Conservation (phyloP, 2,797 vertebrate species). For the Anableps anableps region DNA sequence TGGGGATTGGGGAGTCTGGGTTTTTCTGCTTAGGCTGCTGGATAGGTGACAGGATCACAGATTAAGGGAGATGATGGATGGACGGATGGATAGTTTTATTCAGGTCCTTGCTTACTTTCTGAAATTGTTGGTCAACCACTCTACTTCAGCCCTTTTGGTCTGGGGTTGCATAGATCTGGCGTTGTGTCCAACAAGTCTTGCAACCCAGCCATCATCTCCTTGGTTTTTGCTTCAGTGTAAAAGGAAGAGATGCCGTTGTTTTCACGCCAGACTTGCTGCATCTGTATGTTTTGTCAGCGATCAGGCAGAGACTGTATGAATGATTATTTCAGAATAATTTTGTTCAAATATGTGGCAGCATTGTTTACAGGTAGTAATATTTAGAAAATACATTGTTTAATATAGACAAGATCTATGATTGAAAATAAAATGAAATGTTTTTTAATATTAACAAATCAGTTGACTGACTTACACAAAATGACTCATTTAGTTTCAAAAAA, state of each 20-base stretch:
- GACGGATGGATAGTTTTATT: too few relatives aligned
- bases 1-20: too few relatives aligned
- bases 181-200: too few relatives aligned
- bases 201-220: background rate
- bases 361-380: background rate
- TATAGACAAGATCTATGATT: background rate
- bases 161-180: too few relatives aligned
- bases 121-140: too few relatives aligned
- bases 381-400: background rate
- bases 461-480: background rate
- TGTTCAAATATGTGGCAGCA: background rate
- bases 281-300: background rate
- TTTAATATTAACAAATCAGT: background rate
- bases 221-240: background rate
- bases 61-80: too few relatives aligned
- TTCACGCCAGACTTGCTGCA: background rate
- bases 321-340: background rate
- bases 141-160: too few relatives aligned
- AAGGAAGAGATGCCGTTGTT: background rate
- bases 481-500: background rate
- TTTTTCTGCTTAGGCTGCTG: too few relatives aligned
- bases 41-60: too few relatives aligned
- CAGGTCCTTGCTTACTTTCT: too few relatives aligned
- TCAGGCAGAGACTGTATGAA: background rate
- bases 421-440: background rate